Evolutionary conservation across 2,113 vertebrate species (phyloP), one percentile per base, ranked within the genome.

Genomic region (Cryptotis parvus): DNA sequence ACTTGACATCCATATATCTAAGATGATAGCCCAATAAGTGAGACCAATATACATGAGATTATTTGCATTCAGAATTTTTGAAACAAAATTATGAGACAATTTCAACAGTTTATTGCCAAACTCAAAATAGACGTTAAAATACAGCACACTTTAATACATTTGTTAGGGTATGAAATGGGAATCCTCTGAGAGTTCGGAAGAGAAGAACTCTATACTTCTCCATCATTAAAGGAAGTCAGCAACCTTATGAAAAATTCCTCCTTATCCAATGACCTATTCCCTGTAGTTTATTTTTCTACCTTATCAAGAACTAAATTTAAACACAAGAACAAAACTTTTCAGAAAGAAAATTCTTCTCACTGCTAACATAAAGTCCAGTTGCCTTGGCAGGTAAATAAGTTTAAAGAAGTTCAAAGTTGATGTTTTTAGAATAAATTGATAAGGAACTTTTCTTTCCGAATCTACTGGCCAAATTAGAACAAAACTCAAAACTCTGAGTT

Each of bases 351-450:
- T 79, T 52, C 18, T 5, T 77, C 61, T 9, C 66, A 68, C 37
- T 52, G 37, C 33, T 45, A 75, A 75, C 10, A 65, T 43, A 27
- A 74, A 79, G 9, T 70, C 45, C 35, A 37, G 20, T 65, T 58
- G 26, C 49, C 66, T 39, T n/a, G 65, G 73, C 6, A 78, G 63
- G 1, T 43, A 15, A 94, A 90, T 80, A 91, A 89, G 63, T 85
- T 90, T 84, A 85, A 96, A 89, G 76, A 41, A 91, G 84, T 91
- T 69, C 18, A 69, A 69, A 41, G 26, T 93, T 0, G 0, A 92
- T 77, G 95, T 97, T 96, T 94, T 93, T 73, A 26, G 31, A 92
- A 91, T 37, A 81, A 89, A 82, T 4, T 81, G 11, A 77, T 9
- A 73, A 96, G 76, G 0, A 0, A 87, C 76, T 58, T 84, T 58